Evolutionary conservation across 2,797 vertebrate genomes (phyloP), one percentile per base, ranked within the genome.

Genomic region (Poecilia picta): DNA sequence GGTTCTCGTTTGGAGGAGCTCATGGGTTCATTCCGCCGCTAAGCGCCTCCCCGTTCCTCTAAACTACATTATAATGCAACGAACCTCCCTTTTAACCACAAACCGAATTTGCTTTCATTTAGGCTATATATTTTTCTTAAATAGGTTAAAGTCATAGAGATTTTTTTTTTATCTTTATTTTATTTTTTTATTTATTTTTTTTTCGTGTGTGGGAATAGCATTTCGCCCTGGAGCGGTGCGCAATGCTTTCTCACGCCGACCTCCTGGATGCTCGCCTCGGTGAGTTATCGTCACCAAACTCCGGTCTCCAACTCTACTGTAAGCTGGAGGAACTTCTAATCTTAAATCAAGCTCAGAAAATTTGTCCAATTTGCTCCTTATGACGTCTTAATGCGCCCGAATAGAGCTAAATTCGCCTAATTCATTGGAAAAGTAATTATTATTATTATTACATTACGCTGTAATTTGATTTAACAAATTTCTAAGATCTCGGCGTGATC

Each of bases 51-150:
- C 98, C 96, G 94, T 97, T 97, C 96, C 96, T 97, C 95, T 97
- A 97, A 97, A 98, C 97, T 97, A 97, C 97, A 98, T 98, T 98
- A 98, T 98, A 99, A 98, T 98, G 97, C 97, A 97, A 96, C 96
- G 95, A 96, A 96, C 96, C 96, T 96, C 96, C 97, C 96, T 98
- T 98, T 98, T 97, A 98, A 98, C 96, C 97, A 97, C 97, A 98
- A 97, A 97, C 97, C 96, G 97, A 98, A 97, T 98, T 98, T 98
- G 97, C 97, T 97, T 97, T 98, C 97, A 98, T 98, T 98, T 98
- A 97, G 96, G 95, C 95, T 93, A 97, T 97, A 95, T 97, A 97
- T 97, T 96, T 97, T 95, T 96, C 97, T 96, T 96, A 97, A 97
- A 97, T 97, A 97, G 97, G 96, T 97, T 97, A 97, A 97, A 96